Evolutionary conservation across 2,113 vertebrate genomes (phyloP).

Genomic region (Butorides virescens): DNA sequence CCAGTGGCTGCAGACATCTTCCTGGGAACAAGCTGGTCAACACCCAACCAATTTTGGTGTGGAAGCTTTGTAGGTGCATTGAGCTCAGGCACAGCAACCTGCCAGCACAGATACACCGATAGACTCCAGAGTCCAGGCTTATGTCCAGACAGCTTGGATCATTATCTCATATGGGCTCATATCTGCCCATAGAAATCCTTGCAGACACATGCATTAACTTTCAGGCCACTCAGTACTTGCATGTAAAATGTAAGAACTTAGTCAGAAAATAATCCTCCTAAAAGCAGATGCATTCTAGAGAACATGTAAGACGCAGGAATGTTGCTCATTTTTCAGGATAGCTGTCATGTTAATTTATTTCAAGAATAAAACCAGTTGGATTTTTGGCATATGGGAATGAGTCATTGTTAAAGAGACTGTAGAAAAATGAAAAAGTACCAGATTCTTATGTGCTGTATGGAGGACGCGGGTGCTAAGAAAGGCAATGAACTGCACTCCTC

Average conservation of each 20-base stretch:
- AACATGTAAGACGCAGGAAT: neutral
- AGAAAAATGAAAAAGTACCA: neutral
- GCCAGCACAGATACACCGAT: neutral
- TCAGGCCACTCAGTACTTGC: neutral
- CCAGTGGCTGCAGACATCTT: neutral
- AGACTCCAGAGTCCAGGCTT: neutral
- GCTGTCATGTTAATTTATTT: conserved; percentile 23
- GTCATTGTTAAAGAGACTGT: conserved; percentile 12
- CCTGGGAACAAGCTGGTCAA: neutral
- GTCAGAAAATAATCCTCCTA: neutral
- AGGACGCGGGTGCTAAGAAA: conserved; percentile 8
- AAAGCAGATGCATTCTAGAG: neutral
- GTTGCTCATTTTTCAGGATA: conserved; percentile 38
- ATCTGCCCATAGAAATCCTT: neutral
- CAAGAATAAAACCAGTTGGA: conserved; percentile 5
- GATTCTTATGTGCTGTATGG: neutral
- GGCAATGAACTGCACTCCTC: neutral
- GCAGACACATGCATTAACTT: neutral
- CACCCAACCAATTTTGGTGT: neutral
- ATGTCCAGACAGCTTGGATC: neutral
- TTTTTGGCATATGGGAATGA: conserved; percentile 55
- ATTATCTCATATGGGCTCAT: neutral
- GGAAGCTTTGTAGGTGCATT: neutral
- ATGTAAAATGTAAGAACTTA: neutral
- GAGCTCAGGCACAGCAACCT: neutral